Evolutionary conservation across 2,888 invertebrate genomes (phyloP).

Genomic region (Furcula furcula): DNA sequence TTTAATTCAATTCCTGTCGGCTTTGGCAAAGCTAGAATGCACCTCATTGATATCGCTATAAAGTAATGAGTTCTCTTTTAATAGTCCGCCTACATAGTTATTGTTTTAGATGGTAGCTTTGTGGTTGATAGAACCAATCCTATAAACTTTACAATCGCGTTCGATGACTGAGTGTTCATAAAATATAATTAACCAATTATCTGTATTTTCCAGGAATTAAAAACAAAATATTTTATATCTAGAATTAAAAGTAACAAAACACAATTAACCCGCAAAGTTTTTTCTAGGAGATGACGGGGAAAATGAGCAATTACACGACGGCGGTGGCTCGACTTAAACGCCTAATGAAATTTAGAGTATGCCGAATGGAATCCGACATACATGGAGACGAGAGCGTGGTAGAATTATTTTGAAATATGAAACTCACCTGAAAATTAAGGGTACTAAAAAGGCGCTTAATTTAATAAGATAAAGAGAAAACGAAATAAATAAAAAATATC

Average conservation of each 20-base stretch:
- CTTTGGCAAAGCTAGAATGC: slow-evolving; percentile 72
- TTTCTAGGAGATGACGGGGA: slow-evolving; percentile 65
- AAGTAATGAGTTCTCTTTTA: slow-evolving; percentile 60
- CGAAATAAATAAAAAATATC: too few relatives aligned
- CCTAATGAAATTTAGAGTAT: slow-evolving; percentile 80
- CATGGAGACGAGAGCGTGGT: slow-evolving; percentile 49
- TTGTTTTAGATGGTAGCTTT: slow-evolving; percentile 10
- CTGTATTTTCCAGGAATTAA: too few relatives aligned
- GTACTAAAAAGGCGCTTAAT: too few relatives aligned
- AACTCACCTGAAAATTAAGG: too few relatives aligned
- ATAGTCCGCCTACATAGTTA: slow-evolving; percentile 33
- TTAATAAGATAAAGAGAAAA: too few relatives aligned
- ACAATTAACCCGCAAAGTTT: slow-evolving; percentile 41
- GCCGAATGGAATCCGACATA: slow-evolving; percentile 48
- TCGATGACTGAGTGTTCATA: too few relatives aligned
- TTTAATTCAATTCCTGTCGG: slow-evolving; percentile 78
- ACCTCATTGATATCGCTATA: slow-evolving; percentile 75
- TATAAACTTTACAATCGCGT: too few relatives aligned
- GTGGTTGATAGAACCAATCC: too few relatives aligned
- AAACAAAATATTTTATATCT: too few relatives aligned
- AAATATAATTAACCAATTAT: too few relatives aligned
- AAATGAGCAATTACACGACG: slow-evolving; percentile 77
- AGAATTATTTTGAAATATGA: too few relatives aligned
- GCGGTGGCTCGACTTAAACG: slow-evolving; percentile 73
- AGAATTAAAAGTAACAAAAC: slow-evolving; percentile 24